Conservation (phyloP, 2,888 invertebrate genomes). For the Drosophila meridionalis region DNA sequence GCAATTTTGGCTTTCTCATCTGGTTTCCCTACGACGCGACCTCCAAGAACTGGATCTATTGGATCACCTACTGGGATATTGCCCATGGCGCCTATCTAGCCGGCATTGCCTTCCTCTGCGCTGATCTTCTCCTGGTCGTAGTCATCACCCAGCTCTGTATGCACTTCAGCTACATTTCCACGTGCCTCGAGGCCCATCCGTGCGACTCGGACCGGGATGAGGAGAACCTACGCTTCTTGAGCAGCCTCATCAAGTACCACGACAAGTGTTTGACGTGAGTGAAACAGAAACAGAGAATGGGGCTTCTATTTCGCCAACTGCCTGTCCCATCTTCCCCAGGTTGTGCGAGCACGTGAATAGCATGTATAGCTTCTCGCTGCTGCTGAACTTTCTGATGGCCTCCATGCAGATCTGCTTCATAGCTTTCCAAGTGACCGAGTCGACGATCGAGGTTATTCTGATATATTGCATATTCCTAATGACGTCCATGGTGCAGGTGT, state of each 20-base stretch:
- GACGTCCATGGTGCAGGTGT: constrained; percentile 79
- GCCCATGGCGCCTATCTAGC: constrained; percentile 73
- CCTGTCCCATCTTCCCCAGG: constrained; percentile 38
- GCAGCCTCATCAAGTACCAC: constrained; percentile 63
- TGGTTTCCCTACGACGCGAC: constrained; percentile 80
- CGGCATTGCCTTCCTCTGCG: constrained; percentile 75
- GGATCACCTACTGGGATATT: constrained; percentile 66
- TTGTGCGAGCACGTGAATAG: constrained; percentile 70
- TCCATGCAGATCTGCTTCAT: constrained; percentile 83
- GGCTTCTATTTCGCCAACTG: too few species aligned
- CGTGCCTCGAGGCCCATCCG: constrained; percentile 48
- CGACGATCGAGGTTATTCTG: constrained; percentile 69
- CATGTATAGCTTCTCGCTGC: constrained; percentile 72
- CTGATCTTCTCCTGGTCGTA: constrained; percentile 75
- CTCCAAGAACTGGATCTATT: constrained; percentile 58
- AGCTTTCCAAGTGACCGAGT: constrained; percentile 82
- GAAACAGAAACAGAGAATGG: not conserved
- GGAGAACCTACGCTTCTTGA: constrained; percentile 62
- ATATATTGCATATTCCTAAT: constrained; percentile 79
- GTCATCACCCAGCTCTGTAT: constrained; percentile 79
- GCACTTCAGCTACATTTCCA: constrained; percentile 75
- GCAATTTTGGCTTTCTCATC: constrained; percentile 73
- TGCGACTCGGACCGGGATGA: constrained; percentile 34
- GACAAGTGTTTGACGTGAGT: constrained; percentile 78
- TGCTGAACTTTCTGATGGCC: constrained; percentile 82